phyloP scores from a whole-genome alignment of 2,113 vertebrate genomes.

The Octodon degus region DNA sequence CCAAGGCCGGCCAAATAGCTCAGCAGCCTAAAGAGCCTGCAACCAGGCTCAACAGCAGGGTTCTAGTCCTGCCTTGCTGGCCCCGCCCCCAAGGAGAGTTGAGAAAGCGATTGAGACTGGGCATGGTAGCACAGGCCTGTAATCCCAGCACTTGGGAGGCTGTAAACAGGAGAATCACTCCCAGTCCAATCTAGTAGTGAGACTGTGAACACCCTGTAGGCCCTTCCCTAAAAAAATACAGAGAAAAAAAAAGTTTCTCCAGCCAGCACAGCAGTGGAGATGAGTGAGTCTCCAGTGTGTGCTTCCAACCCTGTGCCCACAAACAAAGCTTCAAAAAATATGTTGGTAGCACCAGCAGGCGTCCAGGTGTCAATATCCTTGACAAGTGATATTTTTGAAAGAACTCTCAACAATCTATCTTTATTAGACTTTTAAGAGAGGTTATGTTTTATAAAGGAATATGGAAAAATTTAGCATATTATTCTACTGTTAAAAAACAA shows the following conservation, averaged over 20 bases:
- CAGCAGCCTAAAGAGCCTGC: too few relatives aligned
- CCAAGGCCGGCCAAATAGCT: too few relatives aligned
- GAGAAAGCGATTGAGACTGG: too few relatives aligned
- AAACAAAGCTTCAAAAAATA: neutral
- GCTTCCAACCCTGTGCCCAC: neutral
- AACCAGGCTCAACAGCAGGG: too few relatives aligned
- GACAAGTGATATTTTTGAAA: constrained; percentile 44
- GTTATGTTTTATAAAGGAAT: constrained; percentile 14
- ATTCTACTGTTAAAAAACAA: constrained; percentile 23
- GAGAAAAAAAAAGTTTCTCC: neutral
- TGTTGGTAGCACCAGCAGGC: neutral
- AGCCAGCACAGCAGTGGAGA: neutral
- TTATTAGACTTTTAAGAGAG: neutral
- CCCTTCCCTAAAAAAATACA: too few relatives aligned
- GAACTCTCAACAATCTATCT: neutral
- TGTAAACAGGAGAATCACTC: too few relatives aligned
- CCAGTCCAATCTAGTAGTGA: too few relatives aligned
- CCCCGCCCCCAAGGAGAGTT: too few relatives aligned
- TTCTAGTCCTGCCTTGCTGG: too few relatives aligned
- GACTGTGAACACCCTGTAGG: too few relatives aligned
- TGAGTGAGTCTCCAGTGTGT: neutral
- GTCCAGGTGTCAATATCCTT: neutral
- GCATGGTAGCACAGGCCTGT: too few relatives aligned
- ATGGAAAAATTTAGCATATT: neutral
- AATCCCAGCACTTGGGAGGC: too few relatives aligned